phyloP scores from a whole-genome alignment of 2,113 vertebrate genomes.

The Microtus montanus region DNA sequence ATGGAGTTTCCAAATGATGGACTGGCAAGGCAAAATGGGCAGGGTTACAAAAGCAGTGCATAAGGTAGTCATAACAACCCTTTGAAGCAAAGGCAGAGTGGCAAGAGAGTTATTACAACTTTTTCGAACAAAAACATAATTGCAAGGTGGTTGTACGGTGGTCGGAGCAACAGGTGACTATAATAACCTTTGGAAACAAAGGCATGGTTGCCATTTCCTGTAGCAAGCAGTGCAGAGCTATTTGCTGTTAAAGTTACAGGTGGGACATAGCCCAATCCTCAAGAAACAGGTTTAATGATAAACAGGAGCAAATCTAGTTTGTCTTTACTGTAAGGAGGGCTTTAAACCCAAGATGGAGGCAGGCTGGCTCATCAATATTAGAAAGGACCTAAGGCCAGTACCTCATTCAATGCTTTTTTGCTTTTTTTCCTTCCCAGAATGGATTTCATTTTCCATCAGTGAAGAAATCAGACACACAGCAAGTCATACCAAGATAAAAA shows the following conservation, averaged over 20 bases:
- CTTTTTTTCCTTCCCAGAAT: neutral
- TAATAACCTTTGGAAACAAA: neutral
- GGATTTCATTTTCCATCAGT: conserved; percentile 28
- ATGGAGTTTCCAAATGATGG: neutral
- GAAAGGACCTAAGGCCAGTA: neutral
- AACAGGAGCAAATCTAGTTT: neutral
- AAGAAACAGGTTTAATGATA: neutral
- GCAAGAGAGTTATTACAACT: neutral
- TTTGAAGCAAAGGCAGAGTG: neutral
- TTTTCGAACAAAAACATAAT: neutral
- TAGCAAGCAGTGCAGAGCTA: neutral
- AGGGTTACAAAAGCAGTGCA: neutral
- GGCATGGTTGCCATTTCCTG: neutral
- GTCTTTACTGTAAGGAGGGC: neutral
- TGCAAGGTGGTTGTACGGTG: neutral
- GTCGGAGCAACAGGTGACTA: neutral
- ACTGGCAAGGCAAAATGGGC: neutral
- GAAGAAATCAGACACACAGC: conserved; percentile 35
- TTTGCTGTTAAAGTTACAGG: neutral
- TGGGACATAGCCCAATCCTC: neutral
- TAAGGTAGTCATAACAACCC: neutral
- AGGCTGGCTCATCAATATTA: neutral
- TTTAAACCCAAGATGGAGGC: neutral
- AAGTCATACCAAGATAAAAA: neutral
- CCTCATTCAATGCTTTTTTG: neutral